Base-by-base conservation (phyloP, 2,797 vertebrate genomes). In the Chaenodraco wilsoni region DNA sequence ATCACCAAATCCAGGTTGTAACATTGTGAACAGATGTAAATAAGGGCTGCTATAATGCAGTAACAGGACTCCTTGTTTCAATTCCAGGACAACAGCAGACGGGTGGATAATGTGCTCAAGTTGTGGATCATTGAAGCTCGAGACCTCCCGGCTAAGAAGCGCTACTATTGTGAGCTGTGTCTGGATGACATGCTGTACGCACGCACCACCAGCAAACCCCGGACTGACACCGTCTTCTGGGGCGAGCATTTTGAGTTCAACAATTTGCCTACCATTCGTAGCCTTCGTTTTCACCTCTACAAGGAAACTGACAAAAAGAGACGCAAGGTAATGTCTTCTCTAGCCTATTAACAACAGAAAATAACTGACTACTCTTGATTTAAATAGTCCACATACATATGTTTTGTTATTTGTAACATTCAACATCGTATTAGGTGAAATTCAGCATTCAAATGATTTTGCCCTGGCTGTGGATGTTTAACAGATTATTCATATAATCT, bases 171-270 rank as follows among this genome's bases (percentile, higher is more conserved):
- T 21, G 98, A 99, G 94, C 95, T 99, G 37, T 99, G 97, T 91
- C 93, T 99, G 90, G 97, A 99, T 0, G 97, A 99, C 94, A 97
- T 98, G 96, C 92, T 99, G 52, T 99, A 99, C 0, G 97, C 97
- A 0, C 96, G 97, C 50, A 99, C 97, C 94, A 99, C 97, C 93
- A 98, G 97, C 95, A 99, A 99, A 85, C 94, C 96, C 13, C 96
- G 97, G 61, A 96, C 96, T 0, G 97, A 99, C 94, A 98, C 96
- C 0, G 97, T 98, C 82, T 99, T 99, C 92, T 99, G 97, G 97
- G 97, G 97, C 0, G 97, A 99, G 89, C 97, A 99, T 84, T 99
- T 99, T 5, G 97, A 99, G 87, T 99, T 99, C 83, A 98, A 98
- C 94, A 98, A 98, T 92, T 93, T 99, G 77, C 97, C 97, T 0